A percentile compares a stretch with the other conserved stretches of the same genome.
These are phyloP conservation scores for Luperina testacea DNA, from an alignment of 2,888 invertebrate genomes.

Conservation along the genomic window DNA sequence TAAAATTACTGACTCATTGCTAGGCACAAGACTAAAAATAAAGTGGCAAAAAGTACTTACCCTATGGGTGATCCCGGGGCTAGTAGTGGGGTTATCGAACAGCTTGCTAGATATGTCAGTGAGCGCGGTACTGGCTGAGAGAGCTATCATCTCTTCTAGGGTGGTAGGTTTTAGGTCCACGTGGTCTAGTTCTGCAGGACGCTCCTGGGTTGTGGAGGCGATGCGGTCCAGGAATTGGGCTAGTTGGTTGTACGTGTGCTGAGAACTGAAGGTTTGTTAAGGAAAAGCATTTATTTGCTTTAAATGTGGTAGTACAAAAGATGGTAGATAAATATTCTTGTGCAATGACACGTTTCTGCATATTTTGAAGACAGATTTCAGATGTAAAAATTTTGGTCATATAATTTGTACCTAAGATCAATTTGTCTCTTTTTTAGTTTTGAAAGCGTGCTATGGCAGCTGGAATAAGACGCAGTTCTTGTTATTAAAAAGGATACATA, in stretches of 20 bases:
- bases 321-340: not conserved
- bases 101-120: slow-evolving; percentile 79
- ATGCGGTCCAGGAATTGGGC: slow-evolving; percentile 94
- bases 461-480: not conserved
- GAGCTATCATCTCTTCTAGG: slow-evolving; percentile 82
- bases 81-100: slow-evolving; percentile 83
- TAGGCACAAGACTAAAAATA: not conserved
- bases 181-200: slow-evolving; percentile 74
- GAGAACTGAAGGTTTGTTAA: slow-evolving; percentile 89
- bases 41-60: slow-evolving; percentile 68
- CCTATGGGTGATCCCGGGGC: slow-evolving; percentile 84
- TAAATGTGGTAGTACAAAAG: not conserved
- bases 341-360: not conserved
- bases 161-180: slow-evolving; percentile 78
- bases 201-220: slow-evolving; percentile 88
- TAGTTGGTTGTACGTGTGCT: slow-evolving; percentile 94
- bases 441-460: not conserved
- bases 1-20: not conserved
- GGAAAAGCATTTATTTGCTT: slow-evolving; percentile 41
- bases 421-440: not conserved
- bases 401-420: not conserved
- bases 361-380: not conserved
- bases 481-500: slow-evolving; percentile 84
- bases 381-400: not conserved
- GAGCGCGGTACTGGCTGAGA: slow-evolving; percentile 77